These are phyloP conservation scores for Apostichopus parvimensis DNA, from an alignment of 35 echinoderm and acorn worm genomes.

Conservation along the genomic window DNA sequence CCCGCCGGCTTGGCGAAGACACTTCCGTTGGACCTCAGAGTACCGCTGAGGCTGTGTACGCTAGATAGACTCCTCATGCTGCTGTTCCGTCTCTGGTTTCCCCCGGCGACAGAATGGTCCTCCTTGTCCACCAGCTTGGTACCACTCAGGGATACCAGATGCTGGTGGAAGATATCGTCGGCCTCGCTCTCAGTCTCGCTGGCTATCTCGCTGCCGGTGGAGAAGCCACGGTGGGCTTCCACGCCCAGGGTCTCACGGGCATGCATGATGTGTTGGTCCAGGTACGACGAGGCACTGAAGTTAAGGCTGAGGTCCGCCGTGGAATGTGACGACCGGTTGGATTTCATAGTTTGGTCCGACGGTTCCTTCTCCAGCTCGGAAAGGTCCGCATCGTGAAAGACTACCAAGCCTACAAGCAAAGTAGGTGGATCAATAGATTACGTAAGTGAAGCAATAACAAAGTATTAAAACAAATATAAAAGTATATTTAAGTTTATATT, in stretches of 20 bases:
- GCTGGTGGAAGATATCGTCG: slow-evolving; percentile 88
- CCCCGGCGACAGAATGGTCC: slow-evolving; percentile 24
- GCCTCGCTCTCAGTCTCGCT: slow-evolving; percentile 98
- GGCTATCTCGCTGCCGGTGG: slow-evolving; percentile 74
- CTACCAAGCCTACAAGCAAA: slow-evolving; percentile 70
- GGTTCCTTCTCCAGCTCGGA: slow-evolving; percentile 71
- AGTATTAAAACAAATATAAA: too few species aligned
- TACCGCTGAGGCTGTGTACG: slow-evolving; percentile 77
- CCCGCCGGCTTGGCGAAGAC: slow-evolving; percentile 29
- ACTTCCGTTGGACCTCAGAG: slow-evolving; percentile 80
- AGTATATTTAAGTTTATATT: too few species aligned
- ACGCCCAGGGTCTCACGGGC: slow-evolving; percentile 89
- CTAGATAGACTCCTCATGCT: slow-evolving; percentile 76
- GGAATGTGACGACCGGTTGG: slow-evolving; percentile 60
- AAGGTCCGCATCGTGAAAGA: slow-evolving; percentile 89
- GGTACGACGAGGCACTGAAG: slow-evolving; percentile 68
- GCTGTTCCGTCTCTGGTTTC: slow-evolving; percentile 70
- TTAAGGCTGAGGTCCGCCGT: slow-evolving; percentile 66
- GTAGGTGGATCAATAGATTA: neutral
- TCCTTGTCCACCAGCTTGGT: slow-evolving; percentile 65
- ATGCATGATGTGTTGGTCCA: slow-evolving; percentile 97
- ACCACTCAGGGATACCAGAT: slow-evolving; percentile 73
- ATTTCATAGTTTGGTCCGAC: slow-evolving; percentile 46
- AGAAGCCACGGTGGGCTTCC: slow-evolving; percentile 58
- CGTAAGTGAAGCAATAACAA: too few species aligned